phyloP scores from a whole-genome alignment of 2,888 invertebrate genomes.

The Odontomyia ornata region DNA sequence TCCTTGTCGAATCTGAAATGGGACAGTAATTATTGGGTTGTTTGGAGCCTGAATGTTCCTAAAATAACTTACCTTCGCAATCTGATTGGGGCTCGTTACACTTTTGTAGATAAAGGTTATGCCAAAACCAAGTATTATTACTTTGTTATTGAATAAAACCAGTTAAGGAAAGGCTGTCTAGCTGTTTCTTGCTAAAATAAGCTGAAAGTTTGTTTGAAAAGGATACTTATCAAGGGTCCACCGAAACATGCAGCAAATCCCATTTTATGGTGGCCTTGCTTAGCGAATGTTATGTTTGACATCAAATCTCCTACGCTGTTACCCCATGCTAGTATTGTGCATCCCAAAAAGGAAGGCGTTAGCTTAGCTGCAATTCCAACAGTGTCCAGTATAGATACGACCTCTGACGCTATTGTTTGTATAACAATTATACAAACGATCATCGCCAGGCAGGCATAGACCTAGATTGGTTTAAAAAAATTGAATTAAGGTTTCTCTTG shows the following conservation, averaged over 20 bases:
- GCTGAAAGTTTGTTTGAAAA: not conserved
- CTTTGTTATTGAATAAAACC: conserved; percentile 37
- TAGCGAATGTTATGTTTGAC: conserved; percentile 70
- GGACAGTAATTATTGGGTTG: not conserved
- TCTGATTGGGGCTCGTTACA: not conserved
- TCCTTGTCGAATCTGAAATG: conserved; percentile 59
- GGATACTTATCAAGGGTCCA: conserved; percentile 72
- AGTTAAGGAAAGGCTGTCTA: not conserved
- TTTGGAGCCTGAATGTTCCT: not conserved
- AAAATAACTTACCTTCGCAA: not conserved
- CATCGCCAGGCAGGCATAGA: conserved; percentile 52
- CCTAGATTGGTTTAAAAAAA: conserved; percentile 39
- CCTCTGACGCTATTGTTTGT: conserved; percentile 70
- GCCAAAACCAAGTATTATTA: conserved; percentile 64
- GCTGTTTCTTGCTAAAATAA: too few species aligned
- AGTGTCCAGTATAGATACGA: conserved; percentile 67
- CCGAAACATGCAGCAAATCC: conserved; percentile 75
- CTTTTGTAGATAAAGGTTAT: conserved; percentile 56
- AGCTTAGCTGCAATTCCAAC: conserved; percentile 69
- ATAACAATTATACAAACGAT: conserved; percentile 66
- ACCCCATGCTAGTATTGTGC: conserved; percentile 74
- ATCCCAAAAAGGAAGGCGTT: conserved; percentile 70
- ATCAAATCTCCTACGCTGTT: conserved; percentile 68
- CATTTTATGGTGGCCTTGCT: conserved; percentile 72
- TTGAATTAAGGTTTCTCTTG: not conserved